A percentile compares a stretch with the other conserved stretches of the same genome.
Conservation (phyloP, 37 sponge, comb jelly and placozoan species). For the Bolinopsis microptera region DNA sequence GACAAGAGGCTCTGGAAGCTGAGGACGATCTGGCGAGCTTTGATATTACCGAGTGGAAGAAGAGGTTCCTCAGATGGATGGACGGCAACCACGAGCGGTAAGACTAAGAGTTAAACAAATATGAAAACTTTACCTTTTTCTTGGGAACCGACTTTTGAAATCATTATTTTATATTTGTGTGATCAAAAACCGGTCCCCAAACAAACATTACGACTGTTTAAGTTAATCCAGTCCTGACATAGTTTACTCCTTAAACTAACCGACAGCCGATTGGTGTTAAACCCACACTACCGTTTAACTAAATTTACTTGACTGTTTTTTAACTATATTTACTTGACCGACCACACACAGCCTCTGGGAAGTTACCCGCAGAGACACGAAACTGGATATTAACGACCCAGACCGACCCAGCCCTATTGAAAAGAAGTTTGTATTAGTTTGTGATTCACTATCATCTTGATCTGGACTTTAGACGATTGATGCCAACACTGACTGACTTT, state of each 20-base stretch:
- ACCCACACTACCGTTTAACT: no score
- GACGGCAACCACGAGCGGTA: slow-evolving; percentile 66
- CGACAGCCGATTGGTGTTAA: no score
- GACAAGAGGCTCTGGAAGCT: slow-evolving; percentile 13
- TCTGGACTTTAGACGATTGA: background rate
- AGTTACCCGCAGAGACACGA: background rate
- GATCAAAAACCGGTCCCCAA: no score
- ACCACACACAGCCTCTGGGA: background rate
- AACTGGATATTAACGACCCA: slow-evolving; percentile 7
- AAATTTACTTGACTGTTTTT: no score
- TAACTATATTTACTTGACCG: background rate
- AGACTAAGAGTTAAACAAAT: background rate
- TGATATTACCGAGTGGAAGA: slow-evolving; percentile 79
- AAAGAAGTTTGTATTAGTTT: background rate
- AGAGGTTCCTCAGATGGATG: slow-evolving; percentile 75
- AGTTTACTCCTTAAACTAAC: no score
- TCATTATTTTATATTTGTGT: no score
- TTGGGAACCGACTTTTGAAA: no score
- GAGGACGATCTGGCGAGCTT: slow-evolving; percentile 66
- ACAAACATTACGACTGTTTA: no score
- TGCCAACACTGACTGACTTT: background rate
- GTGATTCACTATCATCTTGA: background rate
- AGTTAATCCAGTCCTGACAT: no score
- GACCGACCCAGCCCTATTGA: background rate
- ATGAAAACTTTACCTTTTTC: no score